Evolutionary conservation across 2,888 invertebrate species (phyloP), one percentile per base, ranked within the genome.

Genomic region (Tineola bisselliella): DNA sequence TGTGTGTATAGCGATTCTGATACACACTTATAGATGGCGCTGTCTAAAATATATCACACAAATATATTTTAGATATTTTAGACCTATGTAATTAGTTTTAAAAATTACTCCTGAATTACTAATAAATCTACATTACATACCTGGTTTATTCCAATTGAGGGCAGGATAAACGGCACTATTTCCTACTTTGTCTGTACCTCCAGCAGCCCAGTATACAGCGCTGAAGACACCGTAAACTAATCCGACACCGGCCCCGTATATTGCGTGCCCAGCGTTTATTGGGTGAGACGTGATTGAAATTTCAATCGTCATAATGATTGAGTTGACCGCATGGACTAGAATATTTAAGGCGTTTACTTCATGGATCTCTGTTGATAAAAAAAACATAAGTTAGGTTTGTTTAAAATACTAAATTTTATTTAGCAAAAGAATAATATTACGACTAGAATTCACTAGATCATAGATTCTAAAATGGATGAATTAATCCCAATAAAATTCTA

Each of bases 321-420:
- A 92, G 80, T 95, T 95, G 64, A 90, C 89, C 11, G 91, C 92
- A 75, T 96, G 95, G 0, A 92, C 89, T 60, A 93, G 81, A 15
- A 93, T 76, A 75, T 94, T 94, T 48, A 93, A 80, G 0, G 89
- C 87, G 71, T 92, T 91, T 54, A 92, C 75, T 52, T 81, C 77
- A 65, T 92, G 90, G 59, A 89, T 88, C 68, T 84, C 90, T 90
- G 75, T 48, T 13, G 48, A 48, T n/a, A 48, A 15, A 48, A 15
- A 15, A 43, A 6, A 13, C 8, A 43, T 43, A 6, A 6, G 25
- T 25, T 25, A 25, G 6, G 25, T 25, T 25, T 25, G 25, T 25
- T 25, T 4, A 25, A n/a, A n/a, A n/a, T n/a, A n/a, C n/a, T n/a
- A n/a, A 31, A 10, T 31, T 31, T 31, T 31, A 8, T 31, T 31